A percentile compares a stretch with the other conserved stretches of the same genome.
Evolutionary conservation across 1,140 invertebrate genomes (phyloP).

Genomic region (Antheraea pernyi): DNA sequence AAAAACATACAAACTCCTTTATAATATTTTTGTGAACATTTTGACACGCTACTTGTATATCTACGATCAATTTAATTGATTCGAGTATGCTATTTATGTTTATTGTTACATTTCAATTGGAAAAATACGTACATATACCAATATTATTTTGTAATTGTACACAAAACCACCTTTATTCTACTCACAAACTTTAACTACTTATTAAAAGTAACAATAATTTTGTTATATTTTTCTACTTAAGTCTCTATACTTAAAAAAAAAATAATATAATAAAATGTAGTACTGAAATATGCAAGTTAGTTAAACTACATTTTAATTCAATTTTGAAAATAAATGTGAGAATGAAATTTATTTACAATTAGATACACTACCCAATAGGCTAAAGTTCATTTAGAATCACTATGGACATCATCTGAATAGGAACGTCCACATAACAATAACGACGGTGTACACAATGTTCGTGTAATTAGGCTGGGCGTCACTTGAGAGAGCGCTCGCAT

Average conservation of each 20-base stretch:
- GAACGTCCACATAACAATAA: slow-evolving; percentile 47
- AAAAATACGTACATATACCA: neutral
- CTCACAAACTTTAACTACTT: neutral
- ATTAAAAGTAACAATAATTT: neutral
- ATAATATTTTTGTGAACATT: neutral
- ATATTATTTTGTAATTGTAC: neutral
- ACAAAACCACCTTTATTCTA: neutral
- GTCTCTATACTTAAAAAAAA: neutral
- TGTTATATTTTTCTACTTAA: neutral
- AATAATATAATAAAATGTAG: neutral
- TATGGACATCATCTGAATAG: slow-evolving; percentile 60
- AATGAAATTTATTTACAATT: slow-evolving; percentile 37
- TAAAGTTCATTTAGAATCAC: slow-evolving; percentile 12
- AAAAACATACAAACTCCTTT: neutral
- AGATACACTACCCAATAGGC: neutral
- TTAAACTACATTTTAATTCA: slow-evolving; percentile 28
- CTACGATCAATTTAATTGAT: neutral
- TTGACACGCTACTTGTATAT: neutral
- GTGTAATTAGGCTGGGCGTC: slow-evolving; percentile 67
- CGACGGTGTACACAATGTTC: slow-evolving; percentile 51
- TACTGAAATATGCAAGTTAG: neutral
- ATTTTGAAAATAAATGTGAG: slow-evolving; percentile 9
- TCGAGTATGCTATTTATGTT: neutral
- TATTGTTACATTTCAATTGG: neutral
- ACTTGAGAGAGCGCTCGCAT: slow-evolving; percentile 86